These are phyloP conservation scores for Catajapyx aquilonaris DNA, from an alignment of 1,140 invertebrate species.

Conservation along the genomic window DNA sequence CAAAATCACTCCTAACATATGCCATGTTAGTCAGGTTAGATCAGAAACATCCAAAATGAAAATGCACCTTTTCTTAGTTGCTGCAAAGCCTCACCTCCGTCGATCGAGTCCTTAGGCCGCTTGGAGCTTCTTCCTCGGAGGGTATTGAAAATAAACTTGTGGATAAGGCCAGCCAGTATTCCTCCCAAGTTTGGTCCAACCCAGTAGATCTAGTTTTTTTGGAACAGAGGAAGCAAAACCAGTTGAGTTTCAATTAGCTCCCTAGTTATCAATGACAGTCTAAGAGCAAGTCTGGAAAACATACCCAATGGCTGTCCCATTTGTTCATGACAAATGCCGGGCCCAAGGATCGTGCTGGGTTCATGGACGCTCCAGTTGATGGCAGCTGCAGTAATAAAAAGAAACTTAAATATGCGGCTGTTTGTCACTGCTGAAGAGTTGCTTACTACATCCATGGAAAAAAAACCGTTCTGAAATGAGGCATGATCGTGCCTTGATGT, in stretches of 20 bases:
- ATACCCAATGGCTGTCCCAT: constrained; percentile 75
- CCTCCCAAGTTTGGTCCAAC: constrained; percentile 23
- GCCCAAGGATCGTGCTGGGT: constrained; percentile 72
- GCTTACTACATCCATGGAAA: too few species aligned
- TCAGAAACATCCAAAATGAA: too few species aligned
- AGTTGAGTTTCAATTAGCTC: background rate
- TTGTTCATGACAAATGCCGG: constrained; percentile 71
- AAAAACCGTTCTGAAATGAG: too few species aligned
- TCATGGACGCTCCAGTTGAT: constrained; percentile 35
- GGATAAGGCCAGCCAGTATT: constrained; percentile 21
- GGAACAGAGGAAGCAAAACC: background rate
- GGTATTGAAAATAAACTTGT: too few species aligned
- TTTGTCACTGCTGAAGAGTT: too few species aligned
- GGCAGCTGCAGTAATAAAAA: constrained; percentile 16
- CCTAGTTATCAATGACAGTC: background rate
- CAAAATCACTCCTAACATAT: too few species aligned
- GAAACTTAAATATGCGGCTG: constrained; percentile 3
- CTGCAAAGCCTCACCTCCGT: too few species aligned
- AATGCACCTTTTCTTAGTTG: too few species aligned
- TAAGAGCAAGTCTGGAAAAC: constrained; percentile 9
- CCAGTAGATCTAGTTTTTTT: constrained; percentile 25
- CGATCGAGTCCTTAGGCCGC: too few species aligned
- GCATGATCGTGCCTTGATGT: too few species aligned
- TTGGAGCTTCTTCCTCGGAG: too few species aligned
- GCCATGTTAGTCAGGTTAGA: too few species aligned